phyloP scores from a whole-genome alignment of 2,888 invertebrate species.

The Vannuccia rotundouncinata region DNA sequence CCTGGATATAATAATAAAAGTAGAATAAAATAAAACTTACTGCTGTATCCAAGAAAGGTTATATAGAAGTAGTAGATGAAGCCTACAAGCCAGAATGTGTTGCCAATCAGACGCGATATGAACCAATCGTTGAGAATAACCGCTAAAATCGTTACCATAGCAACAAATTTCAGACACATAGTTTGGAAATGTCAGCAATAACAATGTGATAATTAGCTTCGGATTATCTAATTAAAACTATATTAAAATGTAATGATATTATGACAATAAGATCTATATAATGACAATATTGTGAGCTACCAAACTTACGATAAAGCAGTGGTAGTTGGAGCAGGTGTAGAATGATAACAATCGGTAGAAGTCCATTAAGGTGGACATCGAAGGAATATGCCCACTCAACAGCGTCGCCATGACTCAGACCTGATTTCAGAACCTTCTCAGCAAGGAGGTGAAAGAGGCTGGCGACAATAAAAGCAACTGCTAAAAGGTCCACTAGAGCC shows the following conservation, averaged over 20 bases:
- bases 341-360: slow-evolving; percentile 85
- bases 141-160: slow-evolving; percentile 61
- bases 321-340: slow-evolving; percentile 85
- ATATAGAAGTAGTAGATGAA: slow-evolving; percentile 87
- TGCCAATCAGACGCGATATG: slow-evolving; percentile 74
- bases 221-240: too few species aligned
- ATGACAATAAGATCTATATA: too few species aligned
- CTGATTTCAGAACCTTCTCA: background rate
- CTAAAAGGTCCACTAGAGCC: slow-evolving; percentile 85
- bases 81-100: slow-evolving; percentile 84
- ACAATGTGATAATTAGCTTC: too few species aligned
- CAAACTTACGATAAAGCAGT: slow-evolving; percentile 60
- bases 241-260: too few species aligned
- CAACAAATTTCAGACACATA: background rate
- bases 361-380: slow-evolving; percentile 95
- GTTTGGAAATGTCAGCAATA: too few species aligned
- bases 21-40: slow-evolving; percentile 44
- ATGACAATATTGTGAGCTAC: too few species aligned
- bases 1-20: background rate
- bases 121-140: slow-evolving; percentile 71
- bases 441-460: slow-evolving; percentile 69
- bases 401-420: slow-evolving; percentile 63
- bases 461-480: slow-evolving; percentile 75
- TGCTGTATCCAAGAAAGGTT: slow-evolving; percentile 87
- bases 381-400: slow-evolving; percentile 98